Conservation (phyloP, 2,797 vertebrate species). For the Oreonectes daqikongensis region DNA sequence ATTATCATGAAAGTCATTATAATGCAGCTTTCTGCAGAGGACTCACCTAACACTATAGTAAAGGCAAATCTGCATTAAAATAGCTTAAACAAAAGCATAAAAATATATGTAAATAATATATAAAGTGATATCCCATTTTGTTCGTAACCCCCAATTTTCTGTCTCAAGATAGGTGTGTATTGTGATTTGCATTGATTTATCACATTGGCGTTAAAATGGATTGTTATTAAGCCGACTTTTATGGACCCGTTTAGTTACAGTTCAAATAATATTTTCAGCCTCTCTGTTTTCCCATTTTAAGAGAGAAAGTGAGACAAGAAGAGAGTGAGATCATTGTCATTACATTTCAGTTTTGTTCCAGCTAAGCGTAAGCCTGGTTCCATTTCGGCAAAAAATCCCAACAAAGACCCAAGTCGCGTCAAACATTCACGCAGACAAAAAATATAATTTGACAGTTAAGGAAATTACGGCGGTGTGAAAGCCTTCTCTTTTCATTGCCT, state of each 20-base stretch:
- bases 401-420: constrained; percentile 73
- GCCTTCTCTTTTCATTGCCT: constrained; percentile 73
- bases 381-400: constrained; percentile 41
- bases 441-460: constrained; percentile 77
- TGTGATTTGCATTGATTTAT: neutral
- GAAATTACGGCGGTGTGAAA: constrained; percentile 78
- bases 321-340: constrained; percentile 48
- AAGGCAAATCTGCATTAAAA: no score
- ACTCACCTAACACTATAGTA: neutral
- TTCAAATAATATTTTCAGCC: constrained; percentile 48
- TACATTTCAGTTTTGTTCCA: constrained; percentile 56
- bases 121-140: no score
- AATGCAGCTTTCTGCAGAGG: constrained; percentile 7
- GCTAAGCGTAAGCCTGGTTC: constrained; percentile 49
- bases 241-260: constrained; percentile 53
- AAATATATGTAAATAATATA: no score
- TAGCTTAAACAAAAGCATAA: no score
- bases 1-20: constrained; percentile 36
- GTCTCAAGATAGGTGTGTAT: neutral
- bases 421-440: constrained; percentile 75
- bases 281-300: constrained; percentile 30
- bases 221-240: constrained; percentile 28
- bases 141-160: no score
- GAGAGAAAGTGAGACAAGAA: constrained; percentile 8
- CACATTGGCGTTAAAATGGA: constrained; percentile 26